These are phyloP conservation scores for Pseudopleuronectes americanus DNA, from an alignment of 2,797 vertebrate species.

Conservation along the genomic window DNA sequence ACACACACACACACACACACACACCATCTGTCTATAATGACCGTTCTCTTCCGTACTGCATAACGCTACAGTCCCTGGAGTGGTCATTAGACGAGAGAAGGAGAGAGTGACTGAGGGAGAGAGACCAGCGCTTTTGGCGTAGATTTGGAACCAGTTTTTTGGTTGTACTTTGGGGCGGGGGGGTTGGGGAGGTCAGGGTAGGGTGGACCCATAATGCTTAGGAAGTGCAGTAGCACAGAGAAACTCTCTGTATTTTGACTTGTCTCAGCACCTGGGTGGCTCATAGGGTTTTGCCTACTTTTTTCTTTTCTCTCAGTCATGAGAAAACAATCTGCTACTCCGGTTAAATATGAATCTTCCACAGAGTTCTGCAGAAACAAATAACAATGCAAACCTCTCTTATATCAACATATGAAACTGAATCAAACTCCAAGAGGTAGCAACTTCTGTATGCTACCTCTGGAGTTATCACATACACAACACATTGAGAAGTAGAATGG, in stretches of 20 bases:
- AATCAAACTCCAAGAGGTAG: constrained; percentile 8
- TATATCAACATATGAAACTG: constrained; percentile 8
- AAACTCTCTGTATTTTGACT: constrained; percentile 34
- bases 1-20: constrained; percentile 27
- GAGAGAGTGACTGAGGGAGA: constrained; percentile 68
- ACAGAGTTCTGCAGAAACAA: constrained; percentile 3
- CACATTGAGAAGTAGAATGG: neutral
- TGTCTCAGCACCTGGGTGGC: constrained; percentile 11
- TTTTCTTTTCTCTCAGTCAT: constrained; percentile 17
- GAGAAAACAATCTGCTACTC: constrained; percentile 40
- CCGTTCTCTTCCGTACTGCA: constrained; percentile 73
- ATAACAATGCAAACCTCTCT: constrained; percentile 5
- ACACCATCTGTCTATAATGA: constrained; percentile 84
- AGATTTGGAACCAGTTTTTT: constrained; percentile 63
- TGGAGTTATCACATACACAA: neutral
- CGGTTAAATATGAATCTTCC: constrained; percentile 31
- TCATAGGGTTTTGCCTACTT: constrained; percentile 28
- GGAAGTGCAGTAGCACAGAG: constrained; percentile 50
- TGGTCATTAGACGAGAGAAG: constrained; percentile 83
- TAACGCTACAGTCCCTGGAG: constrained; percentile 81
- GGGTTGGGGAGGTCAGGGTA: constrained; percentile 37
- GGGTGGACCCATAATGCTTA: constrained; percentile 50
- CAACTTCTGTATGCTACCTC: neutral
- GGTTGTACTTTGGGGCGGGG: constrained; percentile 45
- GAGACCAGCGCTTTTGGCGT: constrained; percentile 67